Evolutionary conservation across 2,113 vertebrate species (phyloP).

Genomic region (Tyto alba): DNA sequence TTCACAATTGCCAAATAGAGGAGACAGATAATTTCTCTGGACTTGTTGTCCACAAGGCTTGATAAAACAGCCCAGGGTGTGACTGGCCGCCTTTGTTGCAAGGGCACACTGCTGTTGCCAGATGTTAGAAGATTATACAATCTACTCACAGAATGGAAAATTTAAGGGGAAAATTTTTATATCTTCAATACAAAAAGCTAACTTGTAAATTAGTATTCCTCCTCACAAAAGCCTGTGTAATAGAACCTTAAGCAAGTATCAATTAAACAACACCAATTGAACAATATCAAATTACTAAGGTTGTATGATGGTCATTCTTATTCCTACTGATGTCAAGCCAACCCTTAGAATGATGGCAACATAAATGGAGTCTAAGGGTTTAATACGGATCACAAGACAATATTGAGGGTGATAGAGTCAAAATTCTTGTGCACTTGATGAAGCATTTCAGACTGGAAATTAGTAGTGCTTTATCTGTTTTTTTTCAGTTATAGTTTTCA

Average conservation of each 20-base stretch:
- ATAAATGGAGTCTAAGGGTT: not conserved
- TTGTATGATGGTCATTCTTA: not conserved
- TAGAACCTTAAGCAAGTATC: not conserved
- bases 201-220: not conserved
- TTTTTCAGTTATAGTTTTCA: not conserved
- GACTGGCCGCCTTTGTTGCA: not conserved
- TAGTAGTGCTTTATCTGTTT: not conserved
- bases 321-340: not conserved
- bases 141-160: not conserved
- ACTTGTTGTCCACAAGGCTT: not conserved
- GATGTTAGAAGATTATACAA: not conserved
- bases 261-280: not conserved
- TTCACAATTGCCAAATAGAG: not conserved
- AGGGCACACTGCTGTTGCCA: not conserved
- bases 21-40: not conserved
- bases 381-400: not conserved
- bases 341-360: not conserved
- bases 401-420: not conserved
- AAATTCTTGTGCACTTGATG: not conserved
- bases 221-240: not conserved
- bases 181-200: not conserved
- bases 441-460: not conserved
- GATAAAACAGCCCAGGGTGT: not conserved
- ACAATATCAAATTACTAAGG: not conserved
- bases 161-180: not conserved